Conservation (phyloP, 2,113 vertebrate species). For the Acrocephalus kingi region DNA sequence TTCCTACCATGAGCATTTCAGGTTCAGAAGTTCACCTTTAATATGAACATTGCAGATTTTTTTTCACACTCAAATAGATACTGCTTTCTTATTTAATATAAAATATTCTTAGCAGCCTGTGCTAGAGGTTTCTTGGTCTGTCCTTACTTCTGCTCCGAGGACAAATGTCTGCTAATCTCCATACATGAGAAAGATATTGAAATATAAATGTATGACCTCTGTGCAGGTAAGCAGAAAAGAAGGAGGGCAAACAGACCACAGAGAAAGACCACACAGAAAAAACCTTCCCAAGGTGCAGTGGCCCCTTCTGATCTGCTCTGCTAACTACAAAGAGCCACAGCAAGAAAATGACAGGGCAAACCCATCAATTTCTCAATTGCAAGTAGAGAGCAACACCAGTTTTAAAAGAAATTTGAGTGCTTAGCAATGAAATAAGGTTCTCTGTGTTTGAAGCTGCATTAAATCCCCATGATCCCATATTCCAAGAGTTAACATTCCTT, state of each 20-base stretch:
- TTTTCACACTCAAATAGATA: neutral
- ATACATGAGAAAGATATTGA: neutral
- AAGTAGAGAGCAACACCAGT: neutral
- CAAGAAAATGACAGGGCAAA: neutral
- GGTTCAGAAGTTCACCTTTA: slow-evolving; percentile 60
- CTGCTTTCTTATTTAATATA: neutral
- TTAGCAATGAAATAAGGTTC: neutral
- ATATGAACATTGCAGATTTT: neutral
- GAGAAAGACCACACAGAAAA: neutral
- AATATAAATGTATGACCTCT: neutral
- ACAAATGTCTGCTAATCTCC: neutral
- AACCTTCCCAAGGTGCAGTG: neutral
- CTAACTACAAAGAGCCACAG: neutral
- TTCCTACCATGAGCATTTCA: neutral
- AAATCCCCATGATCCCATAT: neutral
- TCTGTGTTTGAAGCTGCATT: neutral
- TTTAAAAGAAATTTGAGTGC: neutral
- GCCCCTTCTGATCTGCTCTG: neutral
- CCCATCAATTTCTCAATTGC: neutral
- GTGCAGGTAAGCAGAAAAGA: neutral
- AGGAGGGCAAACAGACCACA: neutral
- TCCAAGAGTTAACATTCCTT: neutral
- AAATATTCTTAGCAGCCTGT: neutral
- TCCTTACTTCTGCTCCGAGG: neutral
- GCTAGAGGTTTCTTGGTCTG: neutral